A percentile compares a stretch with the other conserved stretches of the same genome.
Evolutionary conservation across 1,140 invertebrate species (phyloP).

Genomic region (Mylabris phalerata): DNA sequence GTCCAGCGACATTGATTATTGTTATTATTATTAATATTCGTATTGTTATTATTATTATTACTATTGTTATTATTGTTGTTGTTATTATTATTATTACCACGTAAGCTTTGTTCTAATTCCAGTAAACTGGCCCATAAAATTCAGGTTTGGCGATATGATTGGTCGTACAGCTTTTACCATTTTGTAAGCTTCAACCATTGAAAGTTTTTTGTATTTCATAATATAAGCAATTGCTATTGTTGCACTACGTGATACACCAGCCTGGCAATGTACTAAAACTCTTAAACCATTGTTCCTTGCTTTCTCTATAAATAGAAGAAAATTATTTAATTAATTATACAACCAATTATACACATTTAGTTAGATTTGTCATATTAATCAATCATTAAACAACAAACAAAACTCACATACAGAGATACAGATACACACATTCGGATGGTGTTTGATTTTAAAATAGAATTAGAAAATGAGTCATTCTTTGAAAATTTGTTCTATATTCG

Average conservation of each 20-base stretch:
- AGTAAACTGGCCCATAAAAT: slow-evolving; percentile 94
- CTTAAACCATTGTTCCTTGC: slow-evolving; percentile 68
- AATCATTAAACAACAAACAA: too few species aligned
- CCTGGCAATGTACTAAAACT: slow-evolving; percentile 91
- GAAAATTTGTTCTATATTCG: slow-evolving; percentile 10
- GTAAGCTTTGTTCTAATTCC: slow-evolving; percentile 72
- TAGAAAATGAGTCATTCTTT: slow-evolving; percentile 9
- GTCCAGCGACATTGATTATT: slow-evolving; percentile 51
- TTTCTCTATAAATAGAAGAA: slow-evolving; percentile 66
- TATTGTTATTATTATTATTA: slow-evolving; percentile 42
- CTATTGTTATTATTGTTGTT: slow-evolving; percentile 12
- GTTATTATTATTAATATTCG: slow-evolving; percentile 38
- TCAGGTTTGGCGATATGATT: slow-evolving; percentile 94
- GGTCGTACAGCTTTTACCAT: slow-evolving; percentile 77
- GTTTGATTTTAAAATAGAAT: too few species aligned
- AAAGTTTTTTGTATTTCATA: slow-evolving; percentile 80
- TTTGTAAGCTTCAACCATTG: slow-evolving; percentile 85
- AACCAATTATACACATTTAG: not conserved
- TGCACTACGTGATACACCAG: slow-evolving; percentile 88
- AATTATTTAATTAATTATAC: not conserved
- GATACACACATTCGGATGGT: too few species aligned
- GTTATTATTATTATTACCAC: slow-evolving; percentile 40
- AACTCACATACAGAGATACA: too few species aligned
- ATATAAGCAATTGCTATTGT: slow-evolving; percentile 93
- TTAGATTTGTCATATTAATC: too few species aligned